Evolutionary conservation across 2,888 invertebrate species (phyloP), one percentile per base, ranked within the genome.

Genomic region (Saturnia pavonia): DNA sequence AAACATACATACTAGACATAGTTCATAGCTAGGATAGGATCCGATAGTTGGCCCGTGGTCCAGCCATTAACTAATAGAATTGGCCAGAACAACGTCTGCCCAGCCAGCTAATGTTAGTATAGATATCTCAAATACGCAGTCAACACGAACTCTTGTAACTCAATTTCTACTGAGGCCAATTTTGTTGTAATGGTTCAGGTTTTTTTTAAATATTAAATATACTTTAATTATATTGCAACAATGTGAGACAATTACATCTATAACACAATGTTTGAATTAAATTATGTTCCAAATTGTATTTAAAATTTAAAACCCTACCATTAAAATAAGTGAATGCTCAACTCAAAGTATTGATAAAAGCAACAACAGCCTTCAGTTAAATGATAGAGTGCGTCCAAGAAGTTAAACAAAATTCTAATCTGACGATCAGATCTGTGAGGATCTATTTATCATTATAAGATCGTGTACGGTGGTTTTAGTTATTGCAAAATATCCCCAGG

Each of bases 361-460:
- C 73, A 67, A 60, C 40, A 57, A 43, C 45, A 73, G 73, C 77
- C 77, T 77, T 78, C 72, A 42, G 22, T 12, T 63, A 68, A 72
- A 73, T 74, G 57, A 67, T 69, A 72, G 65, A 71, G 16, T 25
- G 73, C 69, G 67, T 34, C 71, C 66, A 65, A 54, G 70, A 48
- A 68, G 67, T 60, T 54, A 43, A 57, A 34, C n/a, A 65, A 40
- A 70, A 57, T 34, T 45, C 45, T 70, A 70, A 70, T 60, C 70
- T 71, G 34, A 48, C 57, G 67, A 57, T 71, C 65, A 65, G 68
- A 71, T 71, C 71, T 66, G 34, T 2, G 69, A 69, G 67, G 22
- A 69, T 69, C 69, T 74, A 77, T 75, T 75, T 72, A 75, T 75
- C 72, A 74, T 72, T 73, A 77, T 69, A 69, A 74, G 71, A 72